Evolutionary conservation across 2,888 invertebrate genomes (phyloP).

Genomic region (Anoplius nigerrimus): DNA sequence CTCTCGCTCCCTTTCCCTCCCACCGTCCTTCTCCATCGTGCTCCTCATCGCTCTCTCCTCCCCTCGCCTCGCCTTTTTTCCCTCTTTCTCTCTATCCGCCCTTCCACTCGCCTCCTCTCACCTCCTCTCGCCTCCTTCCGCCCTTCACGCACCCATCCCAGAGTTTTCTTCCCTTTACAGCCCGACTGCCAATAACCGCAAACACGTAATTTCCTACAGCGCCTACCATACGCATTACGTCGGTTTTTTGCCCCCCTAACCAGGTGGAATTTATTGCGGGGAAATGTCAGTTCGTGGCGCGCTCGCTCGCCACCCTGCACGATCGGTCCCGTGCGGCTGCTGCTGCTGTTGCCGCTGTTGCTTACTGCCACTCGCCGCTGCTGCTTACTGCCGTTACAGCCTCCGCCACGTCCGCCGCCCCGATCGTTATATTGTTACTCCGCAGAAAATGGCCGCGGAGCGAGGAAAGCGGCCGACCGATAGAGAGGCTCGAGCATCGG

Average conservation of each 20-base stretch:
- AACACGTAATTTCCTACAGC: slow-evolving; percentile 70
- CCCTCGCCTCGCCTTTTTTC: neutral
- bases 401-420: neutral
- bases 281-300: slow-evolving; percentile 55
- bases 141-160: slow-evolving; percentile 26
- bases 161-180: slow-evolving; percentile 60
- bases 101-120: slow-evolving; percentile 12
- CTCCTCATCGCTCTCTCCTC: slow-evolving; percentile 13
- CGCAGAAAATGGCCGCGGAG: too few relatives aligned
- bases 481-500: too few relatives aligned
- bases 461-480: too few relatives aligned
- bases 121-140: slow-evolving; percentile 24
- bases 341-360: neutral
- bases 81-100: slow-evolving; percentile 21
- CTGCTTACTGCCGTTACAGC: slow-evolving; percentile 5
- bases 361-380: slow-evolving; percentile 14
- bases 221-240: slow-evolving; percentile 59
- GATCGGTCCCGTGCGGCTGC: slow-evolving; percentile 23
- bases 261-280: slow-evolving; percentile 63
- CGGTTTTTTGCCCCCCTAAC: slow-evolving; percentile 52
- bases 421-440: slow-evolving; percentile 5
- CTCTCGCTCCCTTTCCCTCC: neutral
- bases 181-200: slow-evolving; percentile 68
- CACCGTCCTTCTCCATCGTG: slow-evolving; percentile 6
- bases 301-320: slow-evolving; percentile 35